phyloP scores from a whole-genome alignment of 2,888 invertebrate genomes.

The Acrobeloides nanus region DNA sequence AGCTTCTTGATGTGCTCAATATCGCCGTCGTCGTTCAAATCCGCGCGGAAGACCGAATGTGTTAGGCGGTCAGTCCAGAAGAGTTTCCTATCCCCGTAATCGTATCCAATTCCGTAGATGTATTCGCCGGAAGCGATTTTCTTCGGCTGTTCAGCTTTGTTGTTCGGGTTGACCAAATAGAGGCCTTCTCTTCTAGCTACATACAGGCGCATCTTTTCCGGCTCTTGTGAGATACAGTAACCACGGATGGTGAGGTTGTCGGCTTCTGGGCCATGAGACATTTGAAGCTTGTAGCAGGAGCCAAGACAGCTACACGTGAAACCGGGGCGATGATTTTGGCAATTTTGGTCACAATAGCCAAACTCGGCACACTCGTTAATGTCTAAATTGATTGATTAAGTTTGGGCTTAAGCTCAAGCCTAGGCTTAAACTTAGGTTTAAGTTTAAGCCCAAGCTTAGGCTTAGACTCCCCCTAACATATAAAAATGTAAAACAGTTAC shows the following conservation, averaged over 20 bases:
- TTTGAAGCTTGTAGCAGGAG: constrained; percentile 41
- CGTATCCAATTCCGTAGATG: constrained; percentile 76
- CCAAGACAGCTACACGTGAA: constrained; percentile 59
- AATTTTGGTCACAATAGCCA: constrained; percentile 77
- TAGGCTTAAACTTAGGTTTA: neutral
- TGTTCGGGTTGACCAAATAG: constrained; percentile 28
- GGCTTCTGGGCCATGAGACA: constrained; percentile 27
- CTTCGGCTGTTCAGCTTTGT: constrained; percentile 32
- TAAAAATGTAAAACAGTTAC: constrained; percentile 55
- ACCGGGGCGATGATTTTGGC: constrained; percentile 74
- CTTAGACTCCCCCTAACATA: neutral
- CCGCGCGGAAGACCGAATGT: constrained; percentile 48
- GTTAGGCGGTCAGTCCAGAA: constrained; percentile 67
- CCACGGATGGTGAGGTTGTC: constrained; percentile 45
- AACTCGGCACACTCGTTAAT: constrained; percentile 67
- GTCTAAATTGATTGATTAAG: constrained; percentile 64
- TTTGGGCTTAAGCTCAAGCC: too few species aligned
- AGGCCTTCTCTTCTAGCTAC: constrained; percentile 50
- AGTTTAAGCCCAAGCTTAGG: neutral
- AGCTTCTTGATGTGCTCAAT: constrained; percentile 48
- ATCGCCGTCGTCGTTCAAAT: constrained; percentile 45
- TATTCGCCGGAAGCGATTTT: constrained; percentile 51
- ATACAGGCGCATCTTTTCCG: constrained; percentile 49
- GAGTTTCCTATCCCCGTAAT: constrained; percentile 75
- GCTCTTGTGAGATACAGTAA: constrained; percentile 48